Evolutionary conservation across 53 echinoderm and acorn worm species (phyloP), one percentile per base, ranked within the genome.

Genomic region (Crossaster papposus): DNA sequence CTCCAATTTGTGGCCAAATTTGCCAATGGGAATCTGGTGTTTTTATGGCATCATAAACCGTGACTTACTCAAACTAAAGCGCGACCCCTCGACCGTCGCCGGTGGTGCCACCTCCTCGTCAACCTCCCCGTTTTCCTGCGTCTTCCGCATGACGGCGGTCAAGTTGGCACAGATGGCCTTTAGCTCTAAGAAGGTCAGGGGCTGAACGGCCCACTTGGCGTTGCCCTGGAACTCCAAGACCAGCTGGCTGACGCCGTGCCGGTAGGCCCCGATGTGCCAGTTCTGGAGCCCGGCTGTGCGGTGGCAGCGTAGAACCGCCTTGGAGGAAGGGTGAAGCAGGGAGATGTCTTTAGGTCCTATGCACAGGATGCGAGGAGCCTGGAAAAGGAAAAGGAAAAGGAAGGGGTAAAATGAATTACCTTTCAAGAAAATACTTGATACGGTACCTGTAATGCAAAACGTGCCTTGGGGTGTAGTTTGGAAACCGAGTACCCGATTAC

Each of bases 121-220:
- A 11, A 91, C 32, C 7, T 91, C 88, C 51, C 91, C 91, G 33
- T 93, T 93, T 53, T 80, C 82, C 37, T 92, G 91, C 12, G 90
- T 91, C 78, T 96, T 94, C 82, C 94, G 94, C 96, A 96, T 96
- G 85, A 89, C 94, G 51, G 94, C 80, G 14, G 96, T 94, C 68
- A 96, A 90, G 34, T 91, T 81, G 50, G 94, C 94, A 58, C 96
- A 96, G 88, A 96, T 96, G 28, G 94, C 93, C 73, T 94, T 91
- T 68, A 96, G 73, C 91, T 96, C 94, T 50, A 92, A 91, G 72
- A 94, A 83, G 23, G 94, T 94, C 36, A 89, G 80, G 2, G 94
- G 92, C 93, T 94, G 93, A 14, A 96, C 90, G 33, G 94, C 89
- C 96, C 96, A 96, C 76, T 92, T 90, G 37, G 79, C 87, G 70